Percentiles rank a stretch among this genome's conserved stretches.
Conservation (phyloP, 2,888 invertebrate genomes). For the Adelphocoris suturalis region DNA sequence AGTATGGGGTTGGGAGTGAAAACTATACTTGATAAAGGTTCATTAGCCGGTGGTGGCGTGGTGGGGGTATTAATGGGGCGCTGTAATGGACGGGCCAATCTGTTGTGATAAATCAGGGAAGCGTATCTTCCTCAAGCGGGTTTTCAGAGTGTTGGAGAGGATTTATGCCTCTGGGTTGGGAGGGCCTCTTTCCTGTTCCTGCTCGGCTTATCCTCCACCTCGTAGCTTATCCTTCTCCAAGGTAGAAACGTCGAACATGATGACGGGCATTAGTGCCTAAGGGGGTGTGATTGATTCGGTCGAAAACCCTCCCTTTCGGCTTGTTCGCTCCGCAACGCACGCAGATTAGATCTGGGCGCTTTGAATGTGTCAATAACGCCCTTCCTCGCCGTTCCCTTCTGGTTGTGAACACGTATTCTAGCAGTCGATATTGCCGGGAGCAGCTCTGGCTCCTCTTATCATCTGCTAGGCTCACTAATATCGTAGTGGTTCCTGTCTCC, state of each 20-base stretch:
- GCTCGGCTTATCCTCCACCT: slow-evolving; percentile 45
- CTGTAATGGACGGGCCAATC: slow-evolving; percentile 67
- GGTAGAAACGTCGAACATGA: slow-evolving; percentile 51
- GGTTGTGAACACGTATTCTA: slow-evolving; percentile 31
- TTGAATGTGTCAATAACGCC: slow-evolving; percentile 66
- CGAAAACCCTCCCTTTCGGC: slow-evolving; percentile 40
- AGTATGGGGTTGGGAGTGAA: slow-evolving; percentile 57
- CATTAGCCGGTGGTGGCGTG: slow-evolving; percentile 45
- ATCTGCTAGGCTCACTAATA: slow-evolving; percentile 44
- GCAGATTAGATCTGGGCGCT: slow-evolving; percentile 61
- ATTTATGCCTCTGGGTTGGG: slow-evolving; percentile 50
- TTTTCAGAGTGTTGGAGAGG: slow-evolving; percentile 41
- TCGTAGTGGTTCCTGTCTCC: slow-evolving; percentile 58
- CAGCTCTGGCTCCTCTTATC: slow-evolving; percentile 8
- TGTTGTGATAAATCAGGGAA: slow-evolving; percentile 63
- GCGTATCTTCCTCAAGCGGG: slow-evolving; percentile 52
- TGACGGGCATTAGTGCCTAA: slow-evolving; percentile 63
- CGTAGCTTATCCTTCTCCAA: slow-evolving; percentile 57
- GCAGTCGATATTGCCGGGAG: slow-evolving; percentile 51
- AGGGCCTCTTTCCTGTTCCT: slow-evolving; percentile 58
- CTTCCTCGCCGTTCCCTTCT: slow-evolving; percentile 24
- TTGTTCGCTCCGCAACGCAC: slow-evolving; percentile 26
- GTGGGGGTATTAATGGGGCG: slow-evolving; percentile 51
- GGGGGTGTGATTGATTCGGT: slow-evolving; percentile 61
- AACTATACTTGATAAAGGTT: slow-evolving; percentile 62